Evolutionary conservation across 2,888 invertebrate species (phyloP).

Genomic region (Vesta saturnalis): DNA sequence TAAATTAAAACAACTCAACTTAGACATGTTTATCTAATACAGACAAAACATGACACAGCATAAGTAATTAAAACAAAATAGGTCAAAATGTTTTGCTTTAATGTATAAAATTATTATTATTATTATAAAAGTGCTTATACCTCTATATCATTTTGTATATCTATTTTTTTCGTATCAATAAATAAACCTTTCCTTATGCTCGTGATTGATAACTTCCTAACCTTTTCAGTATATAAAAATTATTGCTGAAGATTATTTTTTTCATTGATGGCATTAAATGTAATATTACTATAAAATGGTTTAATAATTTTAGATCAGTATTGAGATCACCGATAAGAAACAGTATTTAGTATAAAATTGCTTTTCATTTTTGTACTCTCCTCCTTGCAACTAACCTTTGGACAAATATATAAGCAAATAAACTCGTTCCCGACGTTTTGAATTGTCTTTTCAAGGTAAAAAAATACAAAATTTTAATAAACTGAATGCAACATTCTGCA

Average conservation of each 20-base stretch:
- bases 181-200: not conserved
- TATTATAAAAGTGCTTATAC: not conserved
- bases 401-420: no score
- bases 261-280: constrained; percentile 3
- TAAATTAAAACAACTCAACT: constrained; percentile 21
- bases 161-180: not conserved
- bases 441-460: not conserved
- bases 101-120: not conserved
- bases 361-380: no score
- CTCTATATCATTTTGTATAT: not conserved
- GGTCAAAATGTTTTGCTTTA: constrained; percentile 18
- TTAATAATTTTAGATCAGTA: no score
- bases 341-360: no score
- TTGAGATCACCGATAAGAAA: not conserved
- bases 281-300: no score
- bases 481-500: not conserved
- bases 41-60: constrained; percentile 36
- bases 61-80: constrained; percentile 29
- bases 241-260: not conserved
- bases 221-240: not conserved
- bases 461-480: no score
- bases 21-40: constrained; percentile 21
- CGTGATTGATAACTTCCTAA: constrained; percentile 9
- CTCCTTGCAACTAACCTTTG: no score
- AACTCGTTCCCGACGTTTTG: not conserved